Conservation (phyloP, 1,140 invertebrate species). For the Helicoverpa armigera region DNA sequence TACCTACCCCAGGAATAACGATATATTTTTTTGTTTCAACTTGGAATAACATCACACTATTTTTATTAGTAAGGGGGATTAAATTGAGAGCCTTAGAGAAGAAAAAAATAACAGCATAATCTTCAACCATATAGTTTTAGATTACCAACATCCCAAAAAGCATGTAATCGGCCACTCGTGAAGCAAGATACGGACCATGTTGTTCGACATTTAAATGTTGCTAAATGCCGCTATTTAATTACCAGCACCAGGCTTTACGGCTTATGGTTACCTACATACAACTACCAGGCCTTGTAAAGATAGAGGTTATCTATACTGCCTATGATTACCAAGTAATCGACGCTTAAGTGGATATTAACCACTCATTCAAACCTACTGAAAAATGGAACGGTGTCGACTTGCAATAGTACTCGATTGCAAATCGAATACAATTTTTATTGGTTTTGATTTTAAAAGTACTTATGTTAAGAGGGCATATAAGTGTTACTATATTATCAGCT, state of each 20-base stretch:
- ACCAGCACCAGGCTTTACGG: conserved; percentile 18
- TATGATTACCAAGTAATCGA: conserved; percentile 28
- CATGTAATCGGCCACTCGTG: not conserved
- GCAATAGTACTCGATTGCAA: not conserved
- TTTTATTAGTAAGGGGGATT: too few species aligned
- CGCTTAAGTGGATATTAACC: conserved; percentile 6
- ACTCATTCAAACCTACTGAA: conserved; percentile 12
- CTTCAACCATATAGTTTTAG: not conserved
- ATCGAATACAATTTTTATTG: not conserved
- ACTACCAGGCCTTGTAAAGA: conserved; percentile 34
- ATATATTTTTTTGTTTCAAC: too few species aligned
- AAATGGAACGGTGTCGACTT: not conserved
- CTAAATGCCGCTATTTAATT: conserved; percentile 28
- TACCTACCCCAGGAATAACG: too few species aligned
- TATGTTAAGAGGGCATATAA: too few species aligned
- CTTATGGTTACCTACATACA: not conserved
- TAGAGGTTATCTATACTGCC: conserved; percentile 22
- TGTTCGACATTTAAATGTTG: conserved; percentile 30
- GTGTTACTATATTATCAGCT: too few species aligned
- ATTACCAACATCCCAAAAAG: conserved; percentile 27
- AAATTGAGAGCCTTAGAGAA: too few species aligned
- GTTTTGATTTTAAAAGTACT: not conserved
- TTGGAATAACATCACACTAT: too few species aligned
- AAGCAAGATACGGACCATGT: conserved; percentile 9
- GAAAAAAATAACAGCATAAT: not conserved